Conservation (phyloP, 2,888 invertebrate species). For the Leucophenga maculata region DNA sequence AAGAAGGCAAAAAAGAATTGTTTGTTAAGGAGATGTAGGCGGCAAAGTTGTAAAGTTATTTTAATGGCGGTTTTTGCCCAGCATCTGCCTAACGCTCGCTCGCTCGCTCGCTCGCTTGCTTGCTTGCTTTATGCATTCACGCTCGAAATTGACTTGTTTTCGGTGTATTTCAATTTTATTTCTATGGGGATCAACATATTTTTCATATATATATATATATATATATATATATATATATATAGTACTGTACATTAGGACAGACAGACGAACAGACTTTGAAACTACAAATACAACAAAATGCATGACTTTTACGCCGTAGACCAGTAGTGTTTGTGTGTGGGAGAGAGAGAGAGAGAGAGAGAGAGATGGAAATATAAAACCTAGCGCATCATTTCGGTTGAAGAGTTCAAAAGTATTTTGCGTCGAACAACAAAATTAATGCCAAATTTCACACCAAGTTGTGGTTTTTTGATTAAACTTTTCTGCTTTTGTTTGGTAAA, state of each 20-base stretch:
- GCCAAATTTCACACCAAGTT: constrained; percentile 10
- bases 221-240: no score
- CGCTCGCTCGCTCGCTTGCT: background rate
- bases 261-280: no score
- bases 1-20: no score
- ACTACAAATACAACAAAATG: no score
- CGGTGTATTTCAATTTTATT: background rate
- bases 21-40: no score
- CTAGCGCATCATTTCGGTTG: background rate
- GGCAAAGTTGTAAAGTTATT: constrained; percentile 43
- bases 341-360: no score
- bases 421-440: background rate
- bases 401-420: constrained; percentile 3
- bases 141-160: constrained; percentile 2
- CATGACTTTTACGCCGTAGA: no score
- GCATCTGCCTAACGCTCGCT: background rate
- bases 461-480: constrained; percentile 5
- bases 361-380: no score
- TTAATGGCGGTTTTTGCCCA: constrained; percentile 48
- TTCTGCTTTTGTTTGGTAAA: background rate
- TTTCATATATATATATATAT: no score
- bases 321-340: no score
- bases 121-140: background rate
- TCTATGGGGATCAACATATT: background rate
- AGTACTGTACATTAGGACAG: no score